A percentile compares a stretch with the other conserved stretches of the same genome.
phyloP scores from a whole-genome alignment of 2,113 vertebrate species.

The Lepus timidus region DNA sequence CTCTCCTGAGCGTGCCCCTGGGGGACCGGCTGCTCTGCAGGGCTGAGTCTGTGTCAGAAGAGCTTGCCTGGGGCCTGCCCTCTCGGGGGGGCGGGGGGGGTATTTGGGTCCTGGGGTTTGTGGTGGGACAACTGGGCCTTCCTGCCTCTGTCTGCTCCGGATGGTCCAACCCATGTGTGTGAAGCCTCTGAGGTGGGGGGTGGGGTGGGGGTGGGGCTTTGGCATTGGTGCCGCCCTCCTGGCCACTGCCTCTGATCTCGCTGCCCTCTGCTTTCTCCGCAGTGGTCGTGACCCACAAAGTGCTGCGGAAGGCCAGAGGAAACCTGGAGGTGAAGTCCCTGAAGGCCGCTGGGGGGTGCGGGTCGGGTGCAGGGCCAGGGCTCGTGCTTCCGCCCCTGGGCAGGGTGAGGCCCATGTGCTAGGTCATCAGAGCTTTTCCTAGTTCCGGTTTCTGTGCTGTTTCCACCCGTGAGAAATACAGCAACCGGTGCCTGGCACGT shows the following conservation, averaged over 20 bases:
- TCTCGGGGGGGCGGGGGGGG: neutral
- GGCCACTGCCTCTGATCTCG: neutral
- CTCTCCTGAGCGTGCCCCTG: slow-evolving; percentile 55
- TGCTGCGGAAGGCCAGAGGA: slow-evolving; percentile 95
- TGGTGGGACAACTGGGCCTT: neutral
- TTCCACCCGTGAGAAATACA: neutral
- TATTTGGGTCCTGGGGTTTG: neutral
- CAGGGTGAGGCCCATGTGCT: no score
- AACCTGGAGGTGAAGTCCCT: slow-evolving; percentile 94
- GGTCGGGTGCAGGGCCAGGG: neutral
- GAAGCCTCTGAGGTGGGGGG: neutral
- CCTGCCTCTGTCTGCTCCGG: neutral
- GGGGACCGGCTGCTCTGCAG: slow-evolving; percentile 57
- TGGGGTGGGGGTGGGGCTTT: neutral
- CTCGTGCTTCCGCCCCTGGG: neutral
- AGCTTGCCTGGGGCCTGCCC: neutral
- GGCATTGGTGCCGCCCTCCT: neutral
- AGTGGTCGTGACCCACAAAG: slow-evolving; percentile 95
- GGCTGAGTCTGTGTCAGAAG: slow-evolving; percentile 3
- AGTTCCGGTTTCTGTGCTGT: no score
- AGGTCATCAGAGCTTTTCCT: neutral
- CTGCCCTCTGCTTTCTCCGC: slow-evolving; percentile 36
- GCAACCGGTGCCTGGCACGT: neutral
- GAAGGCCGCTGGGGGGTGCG: accelerated
- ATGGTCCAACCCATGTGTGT: accelerated